A percentile compares a stretch with the other conserved stretches of the same genome.
Evolutionary conservation across 37 sponge, comb jelly and placozoan genomes (phyloP).

Genomic region (Oopsacas minuta): DNA sequence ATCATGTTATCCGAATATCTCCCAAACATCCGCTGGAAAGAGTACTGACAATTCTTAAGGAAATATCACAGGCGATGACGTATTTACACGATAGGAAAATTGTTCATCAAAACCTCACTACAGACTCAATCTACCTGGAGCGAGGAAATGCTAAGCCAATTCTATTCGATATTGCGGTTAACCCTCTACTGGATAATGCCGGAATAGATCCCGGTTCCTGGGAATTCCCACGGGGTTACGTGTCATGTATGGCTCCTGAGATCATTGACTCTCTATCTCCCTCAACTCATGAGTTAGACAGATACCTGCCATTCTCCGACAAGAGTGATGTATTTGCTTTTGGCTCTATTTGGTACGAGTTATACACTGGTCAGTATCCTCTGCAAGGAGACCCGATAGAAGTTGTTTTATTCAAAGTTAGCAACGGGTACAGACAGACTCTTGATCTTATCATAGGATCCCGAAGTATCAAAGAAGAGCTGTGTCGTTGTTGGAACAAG

Average conservation of each 20-base stretch:
- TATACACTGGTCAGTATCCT: not conserved
- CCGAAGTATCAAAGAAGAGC: not conserved
- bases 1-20: not conserved
- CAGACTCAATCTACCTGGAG: constrained; percentile 11
- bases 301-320: not conserved
- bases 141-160: not conserved
- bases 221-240: constrained; percentile 4
- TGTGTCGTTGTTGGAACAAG: not conserved
- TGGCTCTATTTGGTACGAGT: constrained; percentile 11
- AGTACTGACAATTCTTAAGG: not conserved
- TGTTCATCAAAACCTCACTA: constrained; percentile 1
- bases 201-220: not conserved
- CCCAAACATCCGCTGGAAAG: constrained; percentile 3
- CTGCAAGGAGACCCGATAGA: constrained; percentile 1
- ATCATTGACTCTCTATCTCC: not conserved
- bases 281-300: not conserved
- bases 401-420: not conserved
- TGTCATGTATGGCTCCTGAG: not conserved
- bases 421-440: not conserved
- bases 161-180: not conserved
- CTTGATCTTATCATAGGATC: not conserved
- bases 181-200: not conserved
- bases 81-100: not conserved
- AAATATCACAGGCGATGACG: constrained; percentile 6
- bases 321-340: not conserved